A percentile compares a stretch with the other conserved stretches of the same genome.
These are phyloP conservation scores for Polyommatus icarus DNA, from an alignment of 2,888 invertebrate genomes.

Conservation along the genomic window DNA sequence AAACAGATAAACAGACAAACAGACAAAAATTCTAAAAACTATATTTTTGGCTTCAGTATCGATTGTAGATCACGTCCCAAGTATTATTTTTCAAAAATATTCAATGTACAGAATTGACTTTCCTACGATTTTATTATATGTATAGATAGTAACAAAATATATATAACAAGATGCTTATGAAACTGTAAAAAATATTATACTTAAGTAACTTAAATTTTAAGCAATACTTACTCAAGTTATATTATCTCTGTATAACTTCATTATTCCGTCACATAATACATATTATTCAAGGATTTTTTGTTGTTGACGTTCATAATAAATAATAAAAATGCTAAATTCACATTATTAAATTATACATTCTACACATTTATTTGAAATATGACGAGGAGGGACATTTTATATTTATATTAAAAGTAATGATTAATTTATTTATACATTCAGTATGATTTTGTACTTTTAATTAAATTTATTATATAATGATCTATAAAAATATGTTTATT, in stretches of 20 bases:
- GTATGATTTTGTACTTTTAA: neutral
- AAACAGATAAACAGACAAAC: no score
- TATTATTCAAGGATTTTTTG: neutral
- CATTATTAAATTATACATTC: neutral
- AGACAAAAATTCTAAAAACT: no score
- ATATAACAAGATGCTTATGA: no score
- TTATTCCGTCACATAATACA: neutral
- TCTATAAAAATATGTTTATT: neutral
- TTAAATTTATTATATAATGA: no score
- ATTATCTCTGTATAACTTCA: neutral
- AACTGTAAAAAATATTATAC: no score
- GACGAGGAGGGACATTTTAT: neutral
- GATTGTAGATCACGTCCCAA: no score
- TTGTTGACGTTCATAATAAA: neutral
- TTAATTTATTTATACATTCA: neutral
- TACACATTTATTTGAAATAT: neutral
- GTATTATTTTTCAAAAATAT: no score
- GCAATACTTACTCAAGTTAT: neutral
- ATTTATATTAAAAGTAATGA: neutral
- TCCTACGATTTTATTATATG: no score
- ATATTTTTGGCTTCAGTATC: no score
- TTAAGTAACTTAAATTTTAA: neutral
- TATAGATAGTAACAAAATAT: no score
- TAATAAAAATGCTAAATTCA: conserved; percentile 8
- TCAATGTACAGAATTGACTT: no score